A percentile compares a stretch with the other conserved stretches of the same genome.
Conservation (phyloP, 2,888 invertebrate species). For the Leucania comma region DNA sequence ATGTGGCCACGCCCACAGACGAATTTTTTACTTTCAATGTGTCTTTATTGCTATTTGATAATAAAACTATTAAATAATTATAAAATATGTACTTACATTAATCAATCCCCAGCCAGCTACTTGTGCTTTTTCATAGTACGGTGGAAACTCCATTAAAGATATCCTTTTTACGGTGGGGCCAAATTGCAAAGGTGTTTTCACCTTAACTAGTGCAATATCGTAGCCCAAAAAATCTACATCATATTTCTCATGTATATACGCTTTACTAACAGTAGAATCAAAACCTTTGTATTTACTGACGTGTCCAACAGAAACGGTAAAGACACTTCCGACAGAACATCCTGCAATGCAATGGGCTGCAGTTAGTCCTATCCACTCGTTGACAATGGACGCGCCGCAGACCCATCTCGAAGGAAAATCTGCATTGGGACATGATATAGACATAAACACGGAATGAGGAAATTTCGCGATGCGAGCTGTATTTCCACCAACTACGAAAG, state of each 20-base stretch:
- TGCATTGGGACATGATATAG: fast-evolving
- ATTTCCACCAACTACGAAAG: constrained; percentile 3
- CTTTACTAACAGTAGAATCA: neutral
- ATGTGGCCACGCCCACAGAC: too few species aligned
- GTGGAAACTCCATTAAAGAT: constrained; percentile 56
- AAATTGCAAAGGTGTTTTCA: constrained; percentile 45
- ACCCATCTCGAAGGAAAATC: fast-evolving
- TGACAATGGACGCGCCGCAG: constrained; percentile 73
- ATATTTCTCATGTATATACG: constrained; percentile 47
- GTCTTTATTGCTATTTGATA: neutral
- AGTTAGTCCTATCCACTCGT: constrained; percentile 67
- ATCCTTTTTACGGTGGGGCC: constrained; percentile 47
- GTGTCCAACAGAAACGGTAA: constrained; percentile 50
- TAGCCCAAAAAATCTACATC: fast-evolving
- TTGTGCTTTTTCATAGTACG: constrained; percentile 28
- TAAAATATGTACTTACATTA: constrained; percentile 27
- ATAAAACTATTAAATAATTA: neutral
- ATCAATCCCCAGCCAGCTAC: constrained; percentile 64
- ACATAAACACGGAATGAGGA: constrained; percentile 12
- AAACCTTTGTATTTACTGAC: constrained; percentile 24
- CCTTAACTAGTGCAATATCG: constrained; percentile 62
- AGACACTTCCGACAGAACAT: neutral
- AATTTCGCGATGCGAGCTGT: neutral
- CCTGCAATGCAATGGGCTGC: constrained; percentile 70
- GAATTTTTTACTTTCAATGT: neutral